Base-by-base conservation (phyloP, 1,140 invertebrate species). In the Pseudomyrmex gracilis region DNA sequence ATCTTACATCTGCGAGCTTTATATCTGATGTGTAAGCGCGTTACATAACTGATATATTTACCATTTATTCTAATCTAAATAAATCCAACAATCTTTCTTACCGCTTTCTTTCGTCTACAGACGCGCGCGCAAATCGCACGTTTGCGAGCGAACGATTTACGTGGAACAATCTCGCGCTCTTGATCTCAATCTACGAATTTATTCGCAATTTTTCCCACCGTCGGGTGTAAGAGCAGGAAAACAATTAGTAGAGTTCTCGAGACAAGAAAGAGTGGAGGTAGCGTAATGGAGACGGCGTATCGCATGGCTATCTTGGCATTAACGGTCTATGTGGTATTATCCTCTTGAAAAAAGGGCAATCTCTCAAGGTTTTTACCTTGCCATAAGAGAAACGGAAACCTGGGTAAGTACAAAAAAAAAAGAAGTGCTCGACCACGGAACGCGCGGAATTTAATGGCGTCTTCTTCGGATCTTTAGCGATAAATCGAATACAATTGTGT, bases 201-300 rank as follows among this genome's bases (percentile, higher is more conserved):
- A 58, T 53, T 84, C 70, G 78, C 68, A 55, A 57, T 77, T 78
- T 61, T 84, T 88, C 87, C 74, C 87, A 86, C 84, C 84, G 87
- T 84, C 71, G 58, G 88, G 51, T 10, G 63, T 57, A 74, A 53
- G 64, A 24, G 49, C 58, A 80, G 84, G 58, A 85, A 83, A 86
- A 89, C 87, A 89, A 89, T 89, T 89, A 89, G 87, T 68, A 76
- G 83, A 77, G 55, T 78, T 68, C 76, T 63, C 53, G 45, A 64
- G 58, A 84, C 60, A 83, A 70, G 83, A 43, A 60, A n/a, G 53
- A 43, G 55, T 85, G 1, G 34, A 76, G 60, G 53, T 57, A 22
- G 34, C 68, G 87, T 85, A 87, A 87, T 87, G 87, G 87, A 88
- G 86, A 68, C 71, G 67, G 82, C 73, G 77, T 89, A 87, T 89